phyloP scores from a whole-genome alignment of 1,140 invertebrate genomes.

The Neoseiulus cucumeris region DNA sequence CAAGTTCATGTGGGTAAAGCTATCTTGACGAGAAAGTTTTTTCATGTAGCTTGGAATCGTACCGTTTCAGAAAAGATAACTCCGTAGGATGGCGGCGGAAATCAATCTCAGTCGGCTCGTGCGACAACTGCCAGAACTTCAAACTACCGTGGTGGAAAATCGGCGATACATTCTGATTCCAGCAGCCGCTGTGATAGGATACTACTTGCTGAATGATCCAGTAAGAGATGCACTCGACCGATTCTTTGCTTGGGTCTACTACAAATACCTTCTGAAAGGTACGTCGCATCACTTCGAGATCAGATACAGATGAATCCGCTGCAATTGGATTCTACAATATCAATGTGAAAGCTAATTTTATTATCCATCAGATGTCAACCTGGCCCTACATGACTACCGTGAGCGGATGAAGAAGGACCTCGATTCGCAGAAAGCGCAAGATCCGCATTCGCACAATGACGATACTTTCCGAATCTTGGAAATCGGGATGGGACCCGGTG shows the following conservation, averaged over 20 bases:
- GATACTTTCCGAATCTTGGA: slow-evolving; percentile 13
- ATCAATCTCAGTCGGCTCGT: not conserved
- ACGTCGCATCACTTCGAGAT: not conserved
- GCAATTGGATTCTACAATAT: not conserved
- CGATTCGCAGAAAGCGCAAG: not conserved
- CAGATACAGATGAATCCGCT: not conserved
- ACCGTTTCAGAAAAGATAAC: too few relatives aligned
- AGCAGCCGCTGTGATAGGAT: not conserved
- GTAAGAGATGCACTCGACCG: not conserved
- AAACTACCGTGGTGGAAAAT: not conserved
- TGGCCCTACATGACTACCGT: not conserved
- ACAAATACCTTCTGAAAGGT: not conserved
- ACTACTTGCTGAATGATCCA: not conserved
- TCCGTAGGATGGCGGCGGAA: too few relatives aligned
- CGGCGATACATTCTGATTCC: not conserved
- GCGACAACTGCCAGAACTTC: not conserved
- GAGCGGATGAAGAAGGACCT: not conserved
- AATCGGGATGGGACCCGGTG: slow-evolving; percentile 17
- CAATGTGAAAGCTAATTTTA: not conserved
- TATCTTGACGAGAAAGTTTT: too few relatives aligned
- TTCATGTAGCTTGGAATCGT: too few relatives aligned
- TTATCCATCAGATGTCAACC: not conserved
- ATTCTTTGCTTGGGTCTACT: not conserved
- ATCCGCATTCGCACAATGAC: not conserved
- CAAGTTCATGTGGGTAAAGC: too few relatives aligned